A percentile compares a stretch with the other conserved stretches of the same genome.
phyloP scores from a whole-genome alignment of 2,113 vertebrate genomes.

The Asarcornis scutulata region DNA sequence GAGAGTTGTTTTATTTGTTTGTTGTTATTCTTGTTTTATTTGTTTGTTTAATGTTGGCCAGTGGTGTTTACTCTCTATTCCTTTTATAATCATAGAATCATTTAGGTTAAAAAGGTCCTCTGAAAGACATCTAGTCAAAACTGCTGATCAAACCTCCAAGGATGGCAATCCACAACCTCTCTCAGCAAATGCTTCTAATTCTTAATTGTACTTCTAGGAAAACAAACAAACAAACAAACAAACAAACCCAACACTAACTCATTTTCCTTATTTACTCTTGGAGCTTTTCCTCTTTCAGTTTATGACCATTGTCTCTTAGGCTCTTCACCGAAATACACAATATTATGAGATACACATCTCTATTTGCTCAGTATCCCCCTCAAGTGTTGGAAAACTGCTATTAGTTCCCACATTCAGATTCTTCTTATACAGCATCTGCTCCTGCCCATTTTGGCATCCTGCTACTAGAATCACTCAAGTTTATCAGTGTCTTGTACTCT shows the following conservation, averaged over 20 bases:
- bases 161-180: neutral
- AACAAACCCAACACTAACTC: neutral
- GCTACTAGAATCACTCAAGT: neutral
- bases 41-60: neutral
- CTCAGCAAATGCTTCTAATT: neutral
- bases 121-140: neutral
- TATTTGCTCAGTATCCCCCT: neutral
- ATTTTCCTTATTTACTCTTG: neutral
- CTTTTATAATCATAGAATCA: neutral
- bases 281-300: neutral
- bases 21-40: neutral
- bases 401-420: neutral
- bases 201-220: neutral
- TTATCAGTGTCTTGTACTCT: neutral
- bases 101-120: neutral
- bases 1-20: neutral
- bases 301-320: rapidly evolving
- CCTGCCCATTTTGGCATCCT: neutral
- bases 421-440: neutral
- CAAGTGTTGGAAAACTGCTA: neutral
- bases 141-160: neutral
- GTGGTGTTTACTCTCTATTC: neutral
- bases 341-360: too few relatives aligned
- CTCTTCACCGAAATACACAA: too few relatives aligned
- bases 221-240: neutral